Evolutionary conservation across 1,140 invertebrate species (phyloP).

Genomic region (Heliconius hermathena): DNA sequence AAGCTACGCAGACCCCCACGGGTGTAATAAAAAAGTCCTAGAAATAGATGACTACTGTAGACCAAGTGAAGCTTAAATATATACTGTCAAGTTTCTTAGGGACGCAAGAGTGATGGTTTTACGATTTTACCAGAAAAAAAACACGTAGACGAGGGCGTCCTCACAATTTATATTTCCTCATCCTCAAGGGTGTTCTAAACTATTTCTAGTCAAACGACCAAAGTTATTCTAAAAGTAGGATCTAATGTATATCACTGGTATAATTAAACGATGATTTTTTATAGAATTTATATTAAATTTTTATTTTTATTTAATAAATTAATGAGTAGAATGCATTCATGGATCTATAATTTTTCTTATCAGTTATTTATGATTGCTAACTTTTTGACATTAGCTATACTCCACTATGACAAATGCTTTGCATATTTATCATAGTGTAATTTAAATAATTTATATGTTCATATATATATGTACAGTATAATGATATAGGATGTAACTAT

Average conservation of each 20-base stretch:
- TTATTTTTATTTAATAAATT: too few relatives aligned
- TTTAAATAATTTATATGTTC: neutral
- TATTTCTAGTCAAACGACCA: neutral
- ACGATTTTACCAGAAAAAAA: conserved; percentile 21
- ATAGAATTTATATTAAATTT: too few relatives aligned
- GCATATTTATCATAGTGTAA: neutral
- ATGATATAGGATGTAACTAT: neutral
- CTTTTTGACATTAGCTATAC: too few relatives aligned
- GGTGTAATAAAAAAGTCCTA: conserved; percentile 3
- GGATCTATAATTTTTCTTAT: neutral
- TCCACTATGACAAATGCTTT: neutral
- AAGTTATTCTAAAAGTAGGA: neutral
- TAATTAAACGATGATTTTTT: neutral
- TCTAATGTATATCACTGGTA: neutral
- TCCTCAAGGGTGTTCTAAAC: conserved; percentile 13
- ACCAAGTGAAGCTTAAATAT: conserved; percentile 12
- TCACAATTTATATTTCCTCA: conserved; percentile 28
- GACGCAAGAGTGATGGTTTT: conserved; percentile 18
- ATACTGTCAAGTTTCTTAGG: conserved; percentile 11
- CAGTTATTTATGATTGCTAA: neutral
- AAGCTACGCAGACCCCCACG: neutral
- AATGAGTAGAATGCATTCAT: too few relatives aligned
- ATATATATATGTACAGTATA: neutral
- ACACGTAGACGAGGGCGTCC: conserved; percentile 3
- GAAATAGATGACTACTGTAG: conserved; percentile 2